A percentile compares a stretch with the other conserved stretches of the same genome.
phyloP scores from a whole-genome alignment of 2,113 vertebrate genomes.

The Chrysochloris asiatica region DNA sequence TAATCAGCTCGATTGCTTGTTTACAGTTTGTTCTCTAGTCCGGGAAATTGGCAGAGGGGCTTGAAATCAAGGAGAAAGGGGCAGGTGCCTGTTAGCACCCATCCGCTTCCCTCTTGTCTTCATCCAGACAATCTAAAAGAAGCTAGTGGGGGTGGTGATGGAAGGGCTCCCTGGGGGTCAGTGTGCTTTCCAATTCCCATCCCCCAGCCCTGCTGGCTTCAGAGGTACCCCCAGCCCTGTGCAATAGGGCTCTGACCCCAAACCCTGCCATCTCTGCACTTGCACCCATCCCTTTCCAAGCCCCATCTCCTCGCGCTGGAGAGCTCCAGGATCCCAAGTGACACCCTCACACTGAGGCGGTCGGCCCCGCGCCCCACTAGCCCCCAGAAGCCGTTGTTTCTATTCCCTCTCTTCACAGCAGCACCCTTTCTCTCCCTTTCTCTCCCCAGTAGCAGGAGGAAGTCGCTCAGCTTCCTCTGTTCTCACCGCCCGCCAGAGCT shows the following conservation, averaged over 20 bases:
- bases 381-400: slow-evolving; percentile 37
- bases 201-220: neutral
- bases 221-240: neutral
- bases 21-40: slow-evolving; percentile 33
- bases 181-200: slow-evolving; percentile 45
- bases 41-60: slow-evolving; percentile 41
- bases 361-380: neutral
- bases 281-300: neutral
- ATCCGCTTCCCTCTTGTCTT: neutral
- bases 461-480: slow-evolving; percentile 77
- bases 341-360: neutral
- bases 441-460: slow-evolving; percentile 69
- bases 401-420: slow-evolving; percentile 33
- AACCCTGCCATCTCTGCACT: neutral
- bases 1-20: slow-evolving; percentile 45
- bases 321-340: neutral
- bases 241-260: neutral
- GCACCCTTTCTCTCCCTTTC: slow-evolving; percentile 55
- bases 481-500: slow-evolving; percentile 60
- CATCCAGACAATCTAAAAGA: slow-evolving; percentile 3
- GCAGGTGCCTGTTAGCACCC: slow-evolving; percentile 37
- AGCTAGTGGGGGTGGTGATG: neutral
- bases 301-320: neutral
- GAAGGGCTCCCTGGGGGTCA: slow-evolving; percentile 7
- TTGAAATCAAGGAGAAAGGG: slow-evolving; percentile 40